Base-by-base conservation (phyloP, 2,113 vertebrate species). In the Gasterosteus nipponicus region DNA sequence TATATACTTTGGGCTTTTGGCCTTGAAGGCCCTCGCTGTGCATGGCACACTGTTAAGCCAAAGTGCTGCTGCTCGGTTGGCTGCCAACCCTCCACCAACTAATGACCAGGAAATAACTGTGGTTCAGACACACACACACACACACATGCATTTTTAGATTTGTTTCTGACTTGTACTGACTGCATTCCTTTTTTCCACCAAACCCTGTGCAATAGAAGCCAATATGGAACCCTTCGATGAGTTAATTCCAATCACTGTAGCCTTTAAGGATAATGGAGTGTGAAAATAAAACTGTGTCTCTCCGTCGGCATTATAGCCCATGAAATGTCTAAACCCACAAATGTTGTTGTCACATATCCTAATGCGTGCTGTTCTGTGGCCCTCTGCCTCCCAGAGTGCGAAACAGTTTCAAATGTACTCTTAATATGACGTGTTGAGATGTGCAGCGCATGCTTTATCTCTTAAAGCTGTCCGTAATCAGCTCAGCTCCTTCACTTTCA, bases 21-120 rank as follows among this genome's bases (percentile, higher is more conserved):
- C 65, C 80, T 81, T 51, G 54, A 41, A 66, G 73, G 62, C 51
- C n/a, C 15, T 60, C 15, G 47, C 54, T 62, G 26, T 75, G 69
- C 78, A 73, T 41, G 63, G 74, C 65, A 66, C 35, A 0, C 16
- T 83, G 73, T 71, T 18, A 85, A 81, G 61, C 82, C 78, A 60
- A 58, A 73, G 77, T 59, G 71, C 79, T 75, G 80, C 78, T 78
- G 61, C 77, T 70, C 66, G 69, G 54, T 59, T 72, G 56, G 84
- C 84, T 80, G 82, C 84, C 75, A 79, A 74, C 73, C 59, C 74
- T 84, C 86, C 81, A 18, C 87, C 76, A 87, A 90, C 84, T 92
- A 93, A 93, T 90, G 85, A 91, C 81, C 89, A 85, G 88, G 91
- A 93, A 93, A 93, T 92, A 90, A 90, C 89, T 94, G 92, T 87